Base-by-base conservation (phyloP, 1,140 invertebrate genomes). In the Pachyrhynchus sulphureomaculatus region DNA sequence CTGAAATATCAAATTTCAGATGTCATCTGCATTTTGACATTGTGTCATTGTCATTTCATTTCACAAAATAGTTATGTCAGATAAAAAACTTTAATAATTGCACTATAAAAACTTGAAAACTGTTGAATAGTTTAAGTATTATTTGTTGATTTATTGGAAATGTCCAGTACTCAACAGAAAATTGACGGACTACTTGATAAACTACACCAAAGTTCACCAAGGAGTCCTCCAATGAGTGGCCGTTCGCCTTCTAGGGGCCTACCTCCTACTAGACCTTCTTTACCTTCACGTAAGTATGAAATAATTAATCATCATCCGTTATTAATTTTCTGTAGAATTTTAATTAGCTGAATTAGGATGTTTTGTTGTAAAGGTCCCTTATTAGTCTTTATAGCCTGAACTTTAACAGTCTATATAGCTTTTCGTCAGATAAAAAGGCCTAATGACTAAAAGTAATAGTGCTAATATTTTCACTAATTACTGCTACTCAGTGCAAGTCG, bases 161-260 rank as follows among this genome's bases (percentile, higher is more conserved):
- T 69, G 70, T 70, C 68, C 65, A 69, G 57, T 65, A 56, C 57
- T 61, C 62, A 72, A 64, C 59, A 67, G 36, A 72, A 67, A 70
- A 74, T 74, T 54, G 65, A 74, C 53, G 66, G 70, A 23, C 61
- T 74, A 54, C 53, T 74, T 29, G 54, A 66, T 55, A 70, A 67
- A 34, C 57, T 74, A 29, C 57, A 64, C 60, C 61, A 63, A 36
- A 62, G 62, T 33, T 62, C 41, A 39, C 63, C 52, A 54, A 65
- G 53, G 45, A 65, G 51, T 39, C 65, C 49, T 45, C 44, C 36
- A 37, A 63, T 54, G 58, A 70, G 52, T 66, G 34, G 49, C 52
- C 41, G 18, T 48, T 41, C 67, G 29, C 45, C 64, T 26, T 54
- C 58, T 61, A 61, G 61, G 23, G 64, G 61, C 20, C 48, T 64